Conservation (phyloP, 2,113 vertebrate genomes). For the Cranoglanis bouderius region DNA sequence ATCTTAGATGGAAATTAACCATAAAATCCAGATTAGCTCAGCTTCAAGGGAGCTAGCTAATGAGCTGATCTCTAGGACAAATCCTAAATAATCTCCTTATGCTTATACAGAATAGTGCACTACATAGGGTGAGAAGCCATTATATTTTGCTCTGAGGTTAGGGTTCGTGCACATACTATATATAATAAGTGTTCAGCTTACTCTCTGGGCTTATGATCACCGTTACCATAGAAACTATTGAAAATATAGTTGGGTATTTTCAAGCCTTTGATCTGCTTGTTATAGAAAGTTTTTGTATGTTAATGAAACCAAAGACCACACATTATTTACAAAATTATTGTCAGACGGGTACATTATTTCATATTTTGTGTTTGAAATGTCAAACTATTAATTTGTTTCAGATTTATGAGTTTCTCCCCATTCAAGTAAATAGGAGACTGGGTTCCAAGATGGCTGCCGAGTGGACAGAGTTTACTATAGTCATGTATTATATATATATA, state of each 20-base stretch:
- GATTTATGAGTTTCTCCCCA: not conserved
- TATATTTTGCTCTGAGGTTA: not conserved
- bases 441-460: not conserved
- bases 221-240: not conserved
- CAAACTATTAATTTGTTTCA: not conserved
- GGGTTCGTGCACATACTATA: not conserved
- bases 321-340: not conserved
- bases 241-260: not conserved
- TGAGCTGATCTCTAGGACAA: not conserved
- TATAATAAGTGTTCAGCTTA: not conserved
- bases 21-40: conserved; percentile 19
- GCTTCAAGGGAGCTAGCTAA: not conserved
- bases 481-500: not conserved
- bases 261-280: not conserved
- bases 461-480: not conserved
- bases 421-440: not conserved
- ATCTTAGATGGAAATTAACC: conserved; percentile 25
- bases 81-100: conserved; percentile 7
- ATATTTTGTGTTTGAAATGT: not conserved
- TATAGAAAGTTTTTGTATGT: not conserved
- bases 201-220: not conserved
- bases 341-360: not conserved
- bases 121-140: not conserved
- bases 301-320: not conserved
- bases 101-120: not conserved